Base-by-base conservation (phyloP, 53 echinoderm and acorn worm genomes). In the Zoroaster sp. region DNA sequence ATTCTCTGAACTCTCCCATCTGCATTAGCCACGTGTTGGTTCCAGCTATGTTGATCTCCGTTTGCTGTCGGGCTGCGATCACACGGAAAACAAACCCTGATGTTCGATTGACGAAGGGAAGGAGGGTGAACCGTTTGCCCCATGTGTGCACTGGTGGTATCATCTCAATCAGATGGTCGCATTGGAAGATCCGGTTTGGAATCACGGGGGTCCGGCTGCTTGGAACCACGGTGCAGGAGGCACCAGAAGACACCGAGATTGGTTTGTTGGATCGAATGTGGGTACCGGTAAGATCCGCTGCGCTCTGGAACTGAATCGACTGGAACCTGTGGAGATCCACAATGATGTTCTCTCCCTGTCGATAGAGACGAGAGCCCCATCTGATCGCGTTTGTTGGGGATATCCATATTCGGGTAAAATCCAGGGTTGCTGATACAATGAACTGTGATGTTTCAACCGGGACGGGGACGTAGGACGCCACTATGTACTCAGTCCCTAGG, bases 81-180 rank as follows among this genome's bases (percentile, higher is more conserved):
- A 97, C 86, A 32, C 97, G 89, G 89, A 97, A 95, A 63, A 97
- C 88, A 70, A 91, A 97, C 4, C 97, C 97, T 1, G 95, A 90
- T 32, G 95, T 93, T n/a, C 97, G 88, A 65, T 93, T 93, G 73
- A 92, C 47, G 44, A 97, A 92, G 4, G 97, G 97, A 75, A 95
- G 92, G 5, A 97, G 89, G 43, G 93, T 97, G 82, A 97, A 97
- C 43, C 89, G 83, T 75, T 92, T 95, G 21, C 97, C 97, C 97
- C 97, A 97, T 1, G 97, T 95, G 25, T 87, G 85, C 54, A 95
- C 93, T 0, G 97, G 95, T n/a, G 97, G 97, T 3, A 97, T 81
- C 86, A 92, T 93, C 88, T 97, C 97, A 12, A 95, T 92, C 34
- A 97, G 74, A 81, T 97, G 97, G 74, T 97, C 97, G 75, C 97